These are phyloP conservation scores for Melanerpes aurifrons DNA, from an alignment of 2,113 vertebrate species.

Conservation along the genomic window DNA sequence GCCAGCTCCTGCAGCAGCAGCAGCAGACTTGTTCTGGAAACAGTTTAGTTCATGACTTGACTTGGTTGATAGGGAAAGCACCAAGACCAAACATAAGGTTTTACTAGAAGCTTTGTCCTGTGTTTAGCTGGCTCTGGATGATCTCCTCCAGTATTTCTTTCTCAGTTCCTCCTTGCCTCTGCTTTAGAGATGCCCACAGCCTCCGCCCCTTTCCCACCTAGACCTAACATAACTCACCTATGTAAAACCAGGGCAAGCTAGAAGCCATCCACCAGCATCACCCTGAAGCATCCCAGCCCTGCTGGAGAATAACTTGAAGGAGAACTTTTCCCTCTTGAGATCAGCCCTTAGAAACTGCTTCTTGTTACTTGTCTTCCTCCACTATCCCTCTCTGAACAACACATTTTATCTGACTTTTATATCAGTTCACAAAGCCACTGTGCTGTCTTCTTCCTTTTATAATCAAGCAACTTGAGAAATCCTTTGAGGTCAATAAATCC, in stretches of 20 bases:
- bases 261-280: neutral
- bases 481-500: slow-evolving; percentile 80
- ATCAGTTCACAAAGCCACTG: slow-evolving; percentile 54
- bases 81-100: neutral
- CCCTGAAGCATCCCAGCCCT: neutral
- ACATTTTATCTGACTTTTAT: slow-evolving; percentile 65
- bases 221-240: neutral
- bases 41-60: neutral
- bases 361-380: neutral
- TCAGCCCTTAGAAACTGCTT: neutral
- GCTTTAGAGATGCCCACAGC: neutral
- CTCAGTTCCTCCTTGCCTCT: neutral
- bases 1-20: neutral
- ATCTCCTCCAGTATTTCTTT: neutral
- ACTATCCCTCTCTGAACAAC: slow-evolving; percentile 14
- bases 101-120: neutral
- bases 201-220: neutral
- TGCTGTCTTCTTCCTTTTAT: slow-evolving; percentile 77
- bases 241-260: neutral
- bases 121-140: neutral
- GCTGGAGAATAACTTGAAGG: neutral
- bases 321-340: neutral
- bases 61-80: neutral
- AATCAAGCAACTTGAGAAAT: slow-evolving; percentile 82
- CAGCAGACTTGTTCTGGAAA: neutral